A percentile compares a stretch with the other conserved stretches of the same genome.
These are phyloP conservation scores for Chrysotoxum bicinctum DNA, from an alignment of 2,888 invertebrate species.

Conservation along the genomic window DNA sequence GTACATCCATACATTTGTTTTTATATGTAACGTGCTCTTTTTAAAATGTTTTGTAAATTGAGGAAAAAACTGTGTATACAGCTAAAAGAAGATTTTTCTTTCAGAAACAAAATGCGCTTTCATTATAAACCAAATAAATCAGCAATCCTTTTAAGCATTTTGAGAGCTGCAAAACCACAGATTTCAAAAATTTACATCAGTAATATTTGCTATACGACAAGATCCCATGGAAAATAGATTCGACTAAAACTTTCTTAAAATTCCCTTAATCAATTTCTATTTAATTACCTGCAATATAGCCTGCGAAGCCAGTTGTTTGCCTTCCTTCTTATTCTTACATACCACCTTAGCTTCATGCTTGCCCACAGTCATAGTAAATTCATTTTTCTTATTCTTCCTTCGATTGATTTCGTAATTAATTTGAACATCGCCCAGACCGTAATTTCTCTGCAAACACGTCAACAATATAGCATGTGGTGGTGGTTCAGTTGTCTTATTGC, in stretches of 20 bases:
- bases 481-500: constrained; percentile 97
- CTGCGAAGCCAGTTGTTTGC: constrained; percentile 98
- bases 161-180: too few relatives aligned
- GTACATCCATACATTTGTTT: too few relatives aligned
- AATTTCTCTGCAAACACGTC: constrained; percentile 95
- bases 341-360: constrained; percentile 94
- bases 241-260: background rate
- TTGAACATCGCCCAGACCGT: constrained; percentile 93
- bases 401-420: constrained; percentile 94
- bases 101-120: too few relatives aligned
- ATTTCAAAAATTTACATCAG: too few relatives aligned
- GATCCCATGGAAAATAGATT: too few relatives aligned
- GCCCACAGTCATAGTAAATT: constrained; percentile 96
- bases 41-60: too few relatives aligned
- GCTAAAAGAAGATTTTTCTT: too few relatives aligned
- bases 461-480: constrained; percentile 96
- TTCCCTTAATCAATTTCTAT: background rate
- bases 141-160: too few relatives aligned
- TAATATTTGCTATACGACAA: too few relatives aligned
- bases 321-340: constrained; percentile 98
- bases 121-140: too few relatives aligned
- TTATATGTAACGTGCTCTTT: too few relatives aligned
- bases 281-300: constrained; percentile 89
- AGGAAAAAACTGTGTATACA: too few relatives aligned
- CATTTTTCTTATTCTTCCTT: constrained; percentile 94